A percentile compares a stretch with the other conserved stretches of the same genome.
These are phyloP conservation scores for Tholera decimalis DNA, from an alignment of 2,888 invertebrate genomes.

Conservation along the genomic window DNA sequence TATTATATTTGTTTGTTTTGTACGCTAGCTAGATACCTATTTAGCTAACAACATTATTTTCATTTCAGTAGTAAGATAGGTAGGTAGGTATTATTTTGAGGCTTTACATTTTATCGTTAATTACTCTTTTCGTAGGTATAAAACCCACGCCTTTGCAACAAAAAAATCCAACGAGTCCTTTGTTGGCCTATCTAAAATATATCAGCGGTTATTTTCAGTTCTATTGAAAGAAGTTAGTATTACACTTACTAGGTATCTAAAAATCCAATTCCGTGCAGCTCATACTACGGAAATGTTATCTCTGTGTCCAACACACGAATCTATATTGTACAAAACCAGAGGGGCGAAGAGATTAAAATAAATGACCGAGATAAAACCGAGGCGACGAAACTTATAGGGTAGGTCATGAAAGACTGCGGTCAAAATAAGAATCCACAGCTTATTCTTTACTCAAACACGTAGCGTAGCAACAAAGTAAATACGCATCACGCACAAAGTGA, in stretches of 20 bases:
- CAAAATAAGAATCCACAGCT: conserved; percentile 11
- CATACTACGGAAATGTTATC: conserved; percentile 29
- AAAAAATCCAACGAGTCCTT: neutral
- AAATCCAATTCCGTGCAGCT: conserved; percentile 17
- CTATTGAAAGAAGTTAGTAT: neutral
- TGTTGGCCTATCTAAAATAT: neutral
- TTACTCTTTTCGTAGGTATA: neutral
- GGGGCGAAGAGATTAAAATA: conserved; percentile 51
- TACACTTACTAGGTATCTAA: neutral
- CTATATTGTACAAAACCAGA: conserved; percentile 30
- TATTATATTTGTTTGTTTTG: no score
- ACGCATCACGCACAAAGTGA: conserved; percentile 49
- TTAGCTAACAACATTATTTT: no score
- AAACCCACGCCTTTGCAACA: neutral
- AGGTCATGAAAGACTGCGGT: conserved; percentile 57
- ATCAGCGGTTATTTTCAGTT: neutral
- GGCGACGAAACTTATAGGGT: conserved; percentile 56
- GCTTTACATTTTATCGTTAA: neutral
- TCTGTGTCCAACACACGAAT: conserved; percentile 26
- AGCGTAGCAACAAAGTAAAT: conserved; percentile 38
- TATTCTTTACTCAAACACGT: neutral
- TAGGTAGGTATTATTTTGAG: neutral
- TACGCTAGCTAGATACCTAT: neutral
- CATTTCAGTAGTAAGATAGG: no score
- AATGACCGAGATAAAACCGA: conserved; percentile 43